Conservation (phyloP, 1,140 invertebrate species). For the Papilio dardanus region DNA sequence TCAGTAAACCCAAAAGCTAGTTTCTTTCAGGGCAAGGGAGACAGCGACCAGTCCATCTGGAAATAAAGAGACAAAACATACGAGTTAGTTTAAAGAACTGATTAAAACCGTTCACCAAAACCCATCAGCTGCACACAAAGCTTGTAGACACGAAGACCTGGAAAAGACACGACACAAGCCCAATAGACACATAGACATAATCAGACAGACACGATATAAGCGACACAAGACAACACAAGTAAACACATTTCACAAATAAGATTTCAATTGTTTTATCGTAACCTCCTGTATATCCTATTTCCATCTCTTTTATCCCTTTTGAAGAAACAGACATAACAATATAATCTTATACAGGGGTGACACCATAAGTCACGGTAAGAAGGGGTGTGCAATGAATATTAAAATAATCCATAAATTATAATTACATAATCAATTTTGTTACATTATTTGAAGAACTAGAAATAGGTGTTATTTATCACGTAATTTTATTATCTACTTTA, state of each 20-base stretch:
- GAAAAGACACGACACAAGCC: conserved; percentile 52
- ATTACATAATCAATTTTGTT: too few relatives aligned
- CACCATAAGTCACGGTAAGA: too few relatives aligned
- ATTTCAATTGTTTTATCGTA: background rate
- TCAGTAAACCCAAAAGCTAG: background rate
- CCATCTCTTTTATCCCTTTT: too few relatives aligned
- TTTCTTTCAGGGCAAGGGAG: conserved; percentile 46
- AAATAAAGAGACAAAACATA: conserved; percentile 76
- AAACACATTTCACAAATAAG: conserved; percentile 41
- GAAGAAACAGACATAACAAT: too few relatives aligned
- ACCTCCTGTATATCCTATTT: background rate
- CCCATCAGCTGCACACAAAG: conserved; percentile 68
- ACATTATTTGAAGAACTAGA: background rate
- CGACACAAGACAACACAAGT: conserved; percentile 53
- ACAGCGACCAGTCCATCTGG: conserved; percentile 64
- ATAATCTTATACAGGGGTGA: too few relatives aligned
- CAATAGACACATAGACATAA: conserved; percentile 54
- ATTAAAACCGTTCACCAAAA: conserved; percentile 61
- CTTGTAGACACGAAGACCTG: conserved; percentile 54
- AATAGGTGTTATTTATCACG: background rate
- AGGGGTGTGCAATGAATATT: too few relatives aligned
- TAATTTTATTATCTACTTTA: background rate
- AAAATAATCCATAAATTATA: too few relatives aligned
- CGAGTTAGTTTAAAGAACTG: conserved; percentile 60
- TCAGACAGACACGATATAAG: conserved; percentile 54